Percentiles rank a stretch among this genome's conserved stretches.
Evolutionary conservation across 1,140 invertebrate genomes (phyloP).

Genomic region (Drosophila insularis): DNA sequence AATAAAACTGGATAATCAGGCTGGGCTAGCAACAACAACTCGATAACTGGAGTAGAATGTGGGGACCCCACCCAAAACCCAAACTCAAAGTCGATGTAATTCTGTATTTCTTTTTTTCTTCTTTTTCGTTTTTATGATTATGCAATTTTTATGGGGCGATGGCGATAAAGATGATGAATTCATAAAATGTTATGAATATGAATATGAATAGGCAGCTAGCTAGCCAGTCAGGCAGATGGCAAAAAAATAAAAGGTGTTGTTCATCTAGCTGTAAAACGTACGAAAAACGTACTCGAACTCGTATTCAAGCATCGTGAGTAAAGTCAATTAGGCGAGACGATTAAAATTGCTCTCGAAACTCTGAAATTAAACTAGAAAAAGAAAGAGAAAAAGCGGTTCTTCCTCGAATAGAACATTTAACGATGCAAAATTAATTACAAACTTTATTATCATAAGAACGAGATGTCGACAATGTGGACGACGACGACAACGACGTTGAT

Average conservation of each 20-base stretch:
- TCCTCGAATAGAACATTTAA: slow-evolving; percentile 50
- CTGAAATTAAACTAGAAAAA: slow-evolving; percentile 31
- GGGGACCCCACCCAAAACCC: slow-evolving; percentile 1
- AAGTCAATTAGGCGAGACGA: slow-evolving; percentile 60
- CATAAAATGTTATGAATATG: slow-evolving; percentile 64
- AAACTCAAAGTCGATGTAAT: slow-evolving; percentile 34
- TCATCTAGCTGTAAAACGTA: slow-evolving; percentile 38
- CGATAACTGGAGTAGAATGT: not conserved
- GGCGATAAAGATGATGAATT: slow-evolving; percentile 72
- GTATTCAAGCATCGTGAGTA: slow-evolving; percentile 50
- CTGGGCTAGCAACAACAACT: not conserved
- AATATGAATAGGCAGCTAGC: slow-evolving; percentile 55
- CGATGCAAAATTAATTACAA: slow-evolving; percentile 81
- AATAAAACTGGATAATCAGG: slow-evolving; percentile 32
- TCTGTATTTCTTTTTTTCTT: not conserved
- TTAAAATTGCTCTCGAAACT: slow-evolving; percentile 37
- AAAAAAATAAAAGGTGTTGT: slow-evolving; percentile 24
- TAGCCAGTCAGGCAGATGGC: not conserved
- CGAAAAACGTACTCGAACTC: slow-evolving; percentile 23
- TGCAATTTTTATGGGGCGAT: slow-evolving; percentile 68
- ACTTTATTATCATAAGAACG: slow-evolving; percentile 68
- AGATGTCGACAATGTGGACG: slow-evolving; percentile 6
- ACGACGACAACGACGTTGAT: not conserved
- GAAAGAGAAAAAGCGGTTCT: slow-evolving; percentile 5
- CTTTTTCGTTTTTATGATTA: slow-evolving; percentile 53